Evolutionary conservation across 2,113 vertebrate genomes (phyloP), one percentile per base, ranked within the genome.

Genomic region (Synodontis membranacea): DNA sequence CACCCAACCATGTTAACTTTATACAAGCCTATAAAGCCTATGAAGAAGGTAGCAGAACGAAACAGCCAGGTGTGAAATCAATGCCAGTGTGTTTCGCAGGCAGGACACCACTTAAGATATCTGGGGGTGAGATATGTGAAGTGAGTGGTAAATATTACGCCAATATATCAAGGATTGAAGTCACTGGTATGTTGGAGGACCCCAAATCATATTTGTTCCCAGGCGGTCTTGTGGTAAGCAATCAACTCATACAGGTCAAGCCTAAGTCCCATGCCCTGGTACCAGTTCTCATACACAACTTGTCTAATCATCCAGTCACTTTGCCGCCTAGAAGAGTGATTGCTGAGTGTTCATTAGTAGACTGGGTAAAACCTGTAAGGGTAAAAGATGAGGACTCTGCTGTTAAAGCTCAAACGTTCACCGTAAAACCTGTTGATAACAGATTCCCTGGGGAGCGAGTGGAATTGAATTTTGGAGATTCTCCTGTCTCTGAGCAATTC

Each of bases 321-420:
- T 28, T 58, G 56, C 19, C 19, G n/a, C 37, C 74, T 58, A 80
- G 75, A 34, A 39, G 64, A 28, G 62, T 54, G 25, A 66, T 75
- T 14, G 86, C 88, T 39, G 84, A 89, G 54, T 86, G 86, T 78
- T 83, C 74, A 58, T 42, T 42, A 6, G 54, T 88, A 14, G 84
- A 86, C 31, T 84, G 79, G 84, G 56, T 81, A 4, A 83, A 70
- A 14, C 42, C 66, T 12, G 60, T 87, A 2, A 44, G 2, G 23
- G 54, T 21, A 14, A 11, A 9, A 28, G 23, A 60, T 21, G 19
- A 56, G 19, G n/a, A n/a, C 52, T 3, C 2, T 28, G 23, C 23
- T 60, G 23, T 28, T 42, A 28, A 23, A 31, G 70, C 44, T 25
- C 11, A 44, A 15, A 56, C 37, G 50, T 19, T 25, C 37, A 9